These are phyloP conservation scores for Eutrigla gurnardus DNA, from an alignment of 2,797 vertebrate species.

Conservation along the genomic window DNA sequence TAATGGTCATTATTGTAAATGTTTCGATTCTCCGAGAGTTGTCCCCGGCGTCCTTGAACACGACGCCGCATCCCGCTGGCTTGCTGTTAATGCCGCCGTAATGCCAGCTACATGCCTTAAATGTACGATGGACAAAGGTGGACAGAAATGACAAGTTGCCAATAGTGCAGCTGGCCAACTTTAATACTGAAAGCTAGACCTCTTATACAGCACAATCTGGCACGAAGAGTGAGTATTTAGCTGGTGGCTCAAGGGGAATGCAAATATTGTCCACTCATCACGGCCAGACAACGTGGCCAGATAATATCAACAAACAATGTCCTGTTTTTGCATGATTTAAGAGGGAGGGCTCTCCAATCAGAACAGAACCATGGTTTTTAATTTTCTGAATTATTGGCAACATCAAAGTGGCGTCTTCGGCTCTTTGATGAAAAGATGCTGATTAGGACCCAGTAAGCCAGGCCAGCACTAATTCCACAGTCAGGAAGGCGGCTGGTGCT, in stretches of 20 bases:
- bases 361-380: constrained; percentile 33
- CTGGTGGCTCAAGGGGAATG: constrained; percentile 28
- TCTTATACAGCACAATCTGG: constrained; percentile 19
- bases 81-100: constrained; percentile 15
- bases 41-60: constrained; percentile 27
- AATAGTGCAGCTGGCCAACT: constrained; percentile 21
- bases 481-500: constrained; percentile 2
- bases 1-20: constrained; percentile 37
- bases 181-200: constrained; percentile 2
- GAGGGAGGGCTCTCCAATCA: constrained; percentile 50
- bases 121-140: constrained; percentile 26
- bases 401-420: constrained; percentile 42
- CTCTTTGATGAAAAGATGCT: constrained; percentile 55
- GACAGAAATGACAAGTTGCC: constrained; percentile 28
- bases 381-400: constrained; percentile 34
- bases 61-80: constrained; percentile 21
- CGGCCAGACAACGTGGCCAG: constrained; percentile 7
- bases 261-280: constrained; percentile 34
- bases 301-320: constrained; percentile 43
- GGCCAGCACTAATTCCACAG: constrained; percentile 15
- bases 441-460: constrained; percentile 43
- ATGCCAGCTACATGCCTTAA: constrained; percentile 20
- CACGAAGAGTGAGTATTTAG: constrained; percentile 13
- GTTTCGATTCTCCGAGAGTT: constrained; percentile 28
- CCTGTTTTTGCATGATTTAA: constrained; percentile 39